Evolutionary conservation across 2,797 vertebrate species (phyloP).

Genomic region (Poecilia picta): DNA sequence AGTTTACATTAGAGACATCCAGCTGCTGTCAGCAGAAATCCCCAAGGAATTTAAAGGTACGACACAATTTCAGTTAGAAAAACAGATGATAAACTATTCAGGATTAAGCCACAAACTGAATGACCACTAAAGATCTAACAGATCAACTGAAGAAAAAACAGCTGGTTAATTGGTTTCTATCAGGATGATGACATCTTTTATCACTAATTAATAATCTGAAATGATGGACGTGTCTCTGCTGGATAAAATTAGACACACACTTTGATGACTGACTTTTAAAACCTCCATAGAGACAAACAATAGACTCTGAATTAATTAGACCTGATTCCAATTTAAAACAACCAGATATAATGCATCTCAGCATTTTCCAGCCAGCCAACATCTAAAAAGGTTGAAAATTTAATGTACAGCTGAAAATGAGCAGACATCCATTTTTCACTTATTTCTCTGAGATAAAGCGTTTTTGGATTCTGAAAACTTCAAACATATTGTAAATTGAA

Average conservation of each 20-base stretch:
- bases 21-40: background rate
- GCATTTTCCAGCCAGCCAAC: too few relatives aligned
- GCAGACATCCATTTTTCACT: too few relatives aligned
- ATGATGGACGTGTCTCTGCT: background rate
- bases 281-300: background rate
- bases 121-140: background rate
- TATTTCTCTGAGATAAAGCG: too few relatives aligned
- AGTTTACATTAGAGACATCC: background rate
- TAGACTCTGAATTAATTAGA: too few relatives aligned
- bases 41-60: background rate
- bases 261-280: background rate
- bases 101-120: background rate
- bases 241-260: background rate
- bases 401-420: too few relatives aligned
- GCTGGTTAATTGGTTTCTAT: background rate
- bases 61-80: background rate
- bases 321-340: too few relatives aligned
- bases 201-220: background rate
- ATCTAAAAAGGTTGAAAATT: too few relatives aligned
- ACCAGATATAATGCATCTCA: too few relatives aligned
- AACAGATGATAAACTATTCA: background rate
- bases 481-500: too few relatives aligned
- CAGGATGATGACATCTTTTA: background rate
- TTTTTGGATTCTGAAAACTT: too few relatives aligned
- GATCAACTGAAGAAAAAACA: background rate